A percentile compares a stretch with the other conserved stretches of the same genome.
These are phyloP conservation scores for Hemicentrotus pulcherrimus DNA, from an alignment of 35 echinoderm and acorn worm species.

Conservation along the genomic window DNA sequence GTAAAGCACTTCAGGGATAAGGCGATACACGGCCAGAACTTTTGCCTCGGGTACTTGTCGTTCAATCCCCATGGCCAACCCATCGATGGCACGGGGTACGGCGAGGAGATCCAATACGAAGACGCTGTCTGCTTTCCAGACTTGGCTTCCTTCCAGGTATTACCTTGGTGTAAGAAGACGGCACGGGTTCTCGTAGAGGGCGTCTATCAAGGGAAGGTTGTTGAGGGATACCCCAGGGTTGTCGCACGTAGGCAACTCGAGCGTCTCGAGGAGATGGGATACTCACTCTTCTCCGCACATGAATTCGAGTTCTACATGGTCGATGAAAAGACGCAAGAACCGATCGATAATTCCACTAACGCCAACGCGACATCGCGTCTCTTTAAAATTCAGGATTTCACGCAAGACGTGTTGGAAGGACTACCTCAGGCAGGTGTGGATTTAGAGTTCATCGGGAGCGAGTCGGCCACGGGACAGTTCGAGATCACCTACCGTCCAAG, in stretches of 20 bases:
- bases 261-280: constrained; percentile 28
- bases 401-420: constrained; percentile 45
- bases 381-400: constrained; percentile 41
- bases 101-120: constrained; percentile 59
- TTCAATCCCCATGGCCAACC: constrained; percentile 48
- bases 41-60: constrained; percentile 46
- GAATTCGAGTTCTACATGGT: constrained; percentile 52
- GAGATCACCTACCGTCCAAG: constrained; percentile 47
- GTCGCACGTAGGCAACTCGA: constrained; percentile 40
- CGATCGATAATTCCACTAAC: constrained; percentile 27
- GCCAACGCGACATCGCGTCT: constrained; percentile 45
- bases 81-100: constrained; percentile 54
- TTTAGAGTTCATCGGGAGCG: constrained; percentile 53
- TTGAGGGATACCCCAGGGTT: constrained; percentile 35
- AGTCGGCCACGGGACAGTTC: constrained; percentile 47
- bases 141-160: constrained; percentile 55
- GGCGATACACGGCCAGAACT: constrained; percentile 52
- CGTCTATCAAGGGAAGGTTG: constrained; percentile 6
- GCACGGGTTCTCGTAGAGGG: constrained; percentile 45
- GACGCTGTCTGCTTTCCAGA: constrained; percentile 64
- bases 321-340: constrained; percentile 27
- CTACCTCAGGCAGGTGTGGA: constrained; percentile 57
- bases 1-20: constrained; percentile 65
- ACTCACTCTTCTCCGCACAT: constrained; percentile 45
- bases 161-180: constrained; percentile 60